These are phyloP conservation scores for Crypturellus undulatus DNA, from an alignment of 2,113 vertebrate genomes.

Conservation along the genomic window DNA sequence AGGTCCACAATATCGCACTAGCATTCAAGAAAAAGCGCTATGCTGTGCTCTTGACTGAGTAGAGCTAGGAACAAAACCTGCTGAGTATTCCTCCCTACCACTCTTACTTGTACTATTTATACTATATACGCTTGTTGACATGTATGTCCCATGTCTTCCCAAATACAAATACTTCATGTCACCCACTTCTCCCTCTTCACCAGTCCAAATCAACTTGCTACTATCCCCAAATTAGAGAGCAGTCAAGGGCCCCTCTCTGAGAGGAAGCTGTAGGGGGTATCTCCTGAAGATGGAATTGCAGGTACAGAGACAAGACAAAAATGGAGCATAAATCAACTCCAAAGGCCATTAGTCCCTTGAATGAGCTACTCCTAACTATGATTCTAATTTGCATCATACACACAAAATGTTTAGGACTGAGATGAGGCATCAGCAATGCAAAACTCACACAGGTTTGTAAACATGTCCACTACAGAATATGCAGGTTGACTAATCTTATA, in stretches of 20 bases:
- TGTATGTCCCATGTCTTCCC: neutral
- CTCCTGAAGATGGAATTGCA: accelerated
- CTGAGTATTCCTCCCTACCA: neutral
- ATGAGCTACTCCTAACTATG: neutral
- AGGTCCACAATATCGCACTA: neutral
- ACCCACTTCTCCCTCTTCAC: neutral
- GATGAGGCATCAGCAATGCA: neutral
- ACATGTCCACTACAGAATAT: neutral
- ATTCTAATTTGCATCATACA: neutral
- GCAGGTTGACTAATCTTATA: accelerated
- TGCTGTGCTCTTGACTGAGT: accelerated
- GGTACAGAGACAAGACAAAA: neutral
- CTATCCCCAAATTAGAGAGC: neutral
- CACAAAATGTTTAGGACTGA: accelerated
- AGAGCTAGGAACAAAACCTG: neutral
- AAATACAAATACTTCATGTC: neutral
- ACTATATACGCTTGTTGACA: neutral
- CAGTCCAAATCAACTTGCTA: neutral
- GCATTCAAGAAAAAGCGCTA: neutral
- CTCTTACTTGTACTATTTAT: neutral
- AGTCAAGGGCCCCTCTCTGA: neutral
- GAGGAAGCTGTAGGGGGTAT: neutral
- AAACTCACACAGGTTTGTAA: neutral
- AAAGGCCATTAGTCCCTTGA: neutral
- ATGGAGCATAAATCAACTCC: neutral